Evolutionary conservation across 2,888 invertebrate genomes (phyloP), one percentile per base, ranked within the genome.

Genomic region (Agriopis leucophaearia): DNA sequence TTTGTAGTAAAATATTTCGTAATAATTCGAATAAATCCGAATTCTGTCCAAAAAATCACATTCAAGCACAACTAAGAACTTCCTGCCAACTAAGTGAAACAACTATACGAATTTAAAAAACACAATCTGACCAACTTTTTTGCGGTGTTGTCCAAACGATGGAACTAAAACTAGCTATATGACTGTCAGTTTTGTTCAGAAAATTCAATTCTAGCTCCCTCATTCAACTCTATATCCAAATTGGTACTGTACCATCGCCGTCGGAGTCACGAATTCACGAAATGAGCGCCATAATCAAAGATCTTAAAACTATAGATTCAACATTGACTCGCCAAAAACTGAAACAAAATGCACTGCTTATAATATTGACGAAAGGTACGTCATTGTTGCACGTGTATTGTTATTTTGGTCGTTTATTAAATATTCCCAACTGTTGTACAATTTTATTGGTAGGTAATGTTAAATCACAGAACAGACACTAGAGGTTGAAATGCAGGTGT

Each of bases 301-400:
- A 27, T 27, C 27, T 27, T 27, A 27, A 27, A 27, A 27, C 27
- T 2, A 27, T 27, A 27, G 27, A 27, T 27, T 27, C 27, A 27
- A 89, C 88, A 91, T 88, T 92, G 91, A 88, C 93, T 92, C 92
- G 92, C 87, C 89, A 88, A 86, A 89, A 91, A 92, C 92, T 92
- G 91, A 51, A 68, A 64, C 1, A 27, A 27, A 27, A 27, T 27
- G 1, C 27, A 27, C 5, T 27, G 27, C 27, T 27, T 27, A 27
- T 5, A 27, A 27, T 5, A 27, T 27, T 5, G 27, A 27, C 27
- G 5, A 27, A 27, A 27, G 0, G 27, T 5, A 27, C 18, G 18
- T 3, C 18, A 27, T 27, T n/a, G n/a, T n/a, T n/a, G n/a, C n/a
- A n/a, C n/a, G n/a, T n/a, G n/a, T n/a, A n/a, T n/a, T n/a, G n/a